Evolutionary conservation across 2,113 vertebrate species (phyloP).

Genomic region (Hepsetus odoe): DNA sequence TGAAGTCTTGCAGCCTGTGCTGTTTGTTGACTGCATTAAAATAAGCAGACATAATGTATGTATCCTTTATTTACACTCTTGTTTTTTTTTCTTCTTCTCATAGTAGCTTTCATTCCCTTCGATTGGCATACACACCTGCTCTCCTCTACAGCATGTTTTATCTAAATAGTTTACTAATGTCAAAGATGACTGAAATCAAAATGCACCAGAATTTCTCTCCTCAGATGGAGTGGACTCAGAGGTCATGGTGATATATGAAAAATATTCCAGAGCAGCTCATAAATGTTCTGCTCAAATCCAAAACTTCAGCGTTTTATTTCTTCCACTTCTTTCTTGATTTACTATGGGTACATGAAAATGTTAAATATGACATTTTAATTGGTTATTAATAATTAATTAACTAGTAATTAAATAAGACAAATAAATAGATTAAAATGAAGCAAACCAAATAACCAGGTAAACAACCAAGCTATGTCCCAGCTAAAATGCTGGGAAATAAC

Average conservation of each 20-base stretch:
- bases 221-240: constrained; percentile 23
- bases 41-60: background rate
- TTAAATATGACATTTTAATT: no score
- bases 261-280: background rate
- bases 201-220: background rate
- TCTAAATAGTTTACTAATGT: background rate
- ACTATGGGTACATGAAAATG: no score
- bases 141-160: background rate
- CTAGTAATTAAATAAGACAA: no score
- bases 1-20: no score
- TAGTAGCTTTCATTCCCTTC: background rate
- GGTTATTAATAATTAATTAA: no score
- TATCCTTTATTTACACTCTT: background rate
- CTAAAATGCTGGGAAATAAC: no score
- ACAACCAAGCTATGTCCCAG: no score
- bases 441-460: no score
- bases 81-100: background rate
- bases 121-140: background rate
- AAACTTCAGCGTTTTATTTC: background rate
- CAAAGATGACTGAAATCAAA: constrained; percentile 13
- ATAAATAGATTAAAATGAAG: no score
- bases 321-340: background rate
- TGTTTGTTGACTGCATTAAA: background rate
- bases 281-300: background rate
- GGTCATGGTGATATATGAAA: constrained; percentile 12